Evolutionary conservation across 2,888 invertebrate species (phyloP).

Genomic region (Agrochola lychnidis): DNA sequence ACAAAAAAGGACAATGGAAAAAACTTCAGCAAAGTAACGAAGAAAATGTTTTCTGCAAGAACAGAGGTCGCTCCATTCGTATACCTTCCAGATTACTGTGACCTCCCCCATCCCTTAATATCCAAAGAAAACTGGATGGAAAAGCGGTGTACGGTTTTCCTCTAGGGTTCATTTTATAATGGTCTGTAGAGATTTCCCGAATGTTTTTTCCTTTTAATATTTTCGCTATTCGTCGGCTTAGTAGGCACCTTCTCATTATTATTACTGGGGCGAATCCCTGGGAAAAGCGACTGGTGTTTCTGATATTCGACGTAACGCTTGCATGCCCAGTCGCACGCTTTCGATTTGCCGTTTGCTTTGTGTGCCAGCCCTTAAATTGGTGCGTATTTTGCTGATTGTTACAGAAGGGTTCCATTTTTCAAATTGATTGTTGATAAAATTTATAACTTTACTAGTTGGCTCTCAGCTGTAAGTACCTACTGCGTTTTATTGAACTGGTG

Average conservation of each 20-base stretch:
- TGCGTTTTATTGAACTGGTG: not conserved
- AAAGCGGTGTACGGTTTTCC: conserved; percentile 27
- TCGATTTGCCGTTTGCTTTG: conserved; percentile 53
- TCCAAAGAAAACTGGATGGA: conserved; percentile 24
- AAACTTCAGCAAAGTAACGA: conserved; percentile 70
- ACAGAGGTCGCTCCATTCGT: conserved; percentile 71
- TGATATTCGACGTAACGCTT: conserved; percentile 56
- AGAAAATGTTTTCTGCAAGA: conserved; percentile 76
- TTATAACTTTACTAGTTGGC: conserved; percentile 20
- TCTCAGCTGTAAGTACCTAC: not conserved
- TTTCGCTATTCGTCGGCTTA: conserved; percentile 72
- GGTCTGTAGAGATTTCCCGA: conserved; percentile 75
- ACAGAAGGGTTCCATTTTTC: conserved; percentile 40
- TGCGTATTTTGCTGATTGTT: conserved; percentile 45
- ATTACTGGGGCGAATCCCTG: conserved; percentile 73
- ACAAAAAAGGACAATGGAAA: conserved; percentile 64
- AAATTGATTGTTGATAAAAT: conserved; percentile 35
- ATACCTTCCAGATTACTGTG: conserved; percentile 58
- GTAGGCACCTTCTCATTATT: conserved; percentile 71
- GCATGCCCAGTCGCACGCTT: conserved; percentile 50
- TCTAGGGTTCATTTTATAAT: conserved; percentile 63
- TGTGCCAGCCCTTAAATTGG: conserved; percentile 32
- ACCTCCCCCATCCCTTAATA: conserved; percentile 58
- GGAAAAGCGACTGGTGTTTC: conserved; percentile 71
- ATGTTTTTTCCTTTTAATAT: conserved; percentile 78